Conservation (phyloP, 2,888 invertebrate species). For the Gerosis bhagava region DNA sequence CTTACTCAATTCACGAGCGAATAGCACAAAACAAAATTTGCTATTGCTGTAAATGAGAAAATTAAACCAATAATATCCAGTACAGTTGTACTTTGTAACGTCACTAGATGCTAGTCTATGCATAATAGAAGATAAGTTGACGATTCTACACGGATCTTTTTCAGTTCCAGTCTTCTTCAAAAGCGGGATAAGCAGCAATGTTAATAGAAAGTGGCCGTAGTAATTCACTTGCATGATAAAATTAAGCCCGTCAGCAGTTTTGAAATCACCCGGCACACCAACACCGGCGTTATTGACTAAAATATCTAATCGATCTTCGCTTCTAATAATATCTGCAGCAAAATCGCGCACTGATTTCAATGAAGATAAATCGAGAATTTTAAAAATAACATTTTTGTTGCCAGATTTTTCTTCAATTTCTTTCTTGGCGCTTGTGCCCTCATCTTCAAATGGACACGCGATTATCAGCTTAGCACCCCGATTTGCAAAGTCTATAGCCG, state of each 20-base stretch:
- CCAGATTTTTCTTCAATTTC: constrained; percentile 83
- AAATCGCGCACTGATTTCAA: constrained; percentile 82
- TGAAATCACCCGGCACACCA: constrained; percentile 73
- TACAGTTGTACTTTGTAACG: constrained; percentile 84
- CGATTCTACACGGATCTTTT: constrained; percentile 85
- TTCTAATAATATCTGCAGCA: constrained; percentile 29
- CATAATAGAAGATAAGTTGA: constrained; percentile 88
- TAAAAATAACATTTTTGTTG: constrained; percentile 85
- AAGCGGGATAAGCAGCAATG: constrained; percentile 91
- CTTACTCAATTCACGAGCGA: constrained; percentile 86
- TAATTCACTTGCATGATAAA: constrained; percentile 95
- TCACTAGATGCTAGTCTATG: constrained; percentile 85
- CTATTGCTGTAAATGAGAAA: constrained; percentile 73
- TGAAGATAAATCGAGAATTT: constrained; percentile 87
- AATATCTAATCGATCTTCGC: constrained; percentile 84
- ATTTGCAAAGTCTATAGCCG: constrained; percentile 53
- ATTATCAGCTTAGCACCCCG: constrained; percentile 58
- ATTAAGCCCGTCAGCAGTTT: constrained; percentile 91
- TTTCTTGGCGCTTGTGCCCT: constrained; percentile 62
- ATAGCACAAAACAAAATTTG: constrained; percentile 88
- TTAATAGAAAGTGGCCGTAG: constrained; percentile 94
- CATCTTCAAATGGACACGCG: constrained; percentile 54
- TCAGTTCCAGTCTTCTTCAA: constrained; percentile 77
- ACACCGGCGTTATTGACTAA: constrained; percentile 94
- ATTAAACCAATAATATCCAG: constrained; percentile 49